Base-by-base conservation (phyloP, 2,797 vertebrate genomes). In the Furcifer pardalis region DNA sequence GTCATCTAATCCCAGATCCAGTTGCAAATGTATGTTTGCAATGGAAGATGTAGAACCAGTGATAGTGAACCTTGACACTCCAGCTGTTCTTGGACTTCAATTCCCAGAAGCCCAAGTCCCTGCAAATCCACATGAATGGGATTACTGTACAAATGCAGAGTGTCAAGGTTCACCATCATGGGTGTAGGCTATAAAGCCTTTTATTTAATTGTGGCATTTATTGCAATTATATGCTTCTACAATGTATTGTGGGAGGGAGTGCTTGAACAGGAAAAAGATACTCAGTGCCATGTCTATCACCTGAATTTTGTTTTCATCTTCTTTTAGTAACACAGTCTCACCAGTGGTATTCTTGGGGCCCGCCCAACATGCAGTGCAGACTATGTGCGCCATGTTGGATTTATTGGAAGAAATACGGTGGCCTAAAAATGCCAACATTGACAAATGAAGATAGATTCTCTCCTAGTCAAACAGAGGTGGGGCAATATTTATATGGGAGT, bases 381-480 rank as follows among this genome's bases (percentile, higher is more conserved):
- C 94, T 99, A 90, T 99, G 98, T 84, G 97, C 98, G 37, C 97
- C 98, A 91, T 99, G 98, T 93, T 99, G 98, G 98, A 97, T 98
- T 94, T 99, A 99, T 90, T 99, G 98, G 98, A 99, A 99, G 96
- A 99, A 99, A 93, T 99, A 99, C 0, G 98, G 98, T 81, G 98
- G 98, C 86, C 96, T 99, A 93, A 99, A 99, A 96, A 99, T 99
- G 98, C 98, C 98, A 10, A 99, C 98, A 89, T 96, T 98, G 94
- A 97, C 97, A 42, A 98, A 98, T 81, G 98, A 98, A 91, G 98
- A 99, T 94, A 97, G 97, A 92, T 95, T 97, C 35, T 97, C 98
- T 75, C 97, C 98, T 35, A 97, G 91, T 86, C 98, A 98, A 25
- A 91, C 96, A 93, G 96, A 96, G 95, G 96, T 96, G 91, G 23